A percentile compares a stretch with the other conserved stretches of the same genome.
Conservation (phyloP, 1,140 invertebrate genomes). For the Drosophila persimilis region DNA sequence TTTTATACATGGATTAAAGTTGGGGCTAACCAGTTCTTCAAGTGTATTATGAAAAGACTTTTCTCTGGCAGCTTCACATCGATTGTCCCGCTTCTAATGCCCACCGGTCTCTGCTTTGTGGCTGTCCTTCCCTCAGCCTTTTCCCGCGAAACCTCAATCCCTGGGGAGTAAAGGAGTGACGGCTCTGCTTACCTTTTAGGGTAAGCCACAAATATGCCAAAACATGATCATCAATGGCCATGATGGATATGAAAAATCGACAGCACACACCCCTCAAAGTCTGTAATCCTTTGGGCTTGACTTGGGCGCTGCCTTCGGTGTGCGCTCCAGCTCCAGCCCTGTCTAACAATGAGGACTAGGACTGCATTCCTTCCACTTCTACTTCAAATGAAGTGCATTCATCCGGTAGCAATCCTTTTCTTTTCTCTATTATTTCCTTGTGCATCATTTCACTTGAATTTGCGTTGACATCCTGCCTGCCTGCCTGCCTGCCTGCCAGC, state of each 20-base stretch:
- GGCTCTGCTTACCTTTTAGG: slow-evolving; percentile 27
- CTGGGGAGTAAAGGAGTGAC: slow-evolving; percentile 4
- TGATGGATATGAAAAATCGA: slow-evolving; percentile 36
- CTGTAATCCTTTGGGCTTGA: slow-evolving; percentile 65
- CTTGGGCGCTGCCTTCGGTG: slow-evolving; percentile 44
- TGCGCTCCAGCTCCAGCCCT: background rate
- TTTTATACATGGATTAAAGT: too few relatives aligned
- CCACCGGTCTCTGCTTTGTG: background rate
- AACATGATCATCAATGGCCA: slow-evolving; percentile 63
- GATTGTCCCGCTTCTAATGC: background rate
- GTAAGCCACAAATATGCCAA: slow-evolving; percentile 73
- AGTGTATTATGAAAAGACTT: too few relatives aligned
- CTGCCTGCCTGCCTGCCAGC: slow-evolving; percentile 40
- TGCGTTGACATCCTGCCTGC: slow-evolving; percentile 72
- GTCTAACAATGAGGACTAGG: slow-evolving; percentile 61
- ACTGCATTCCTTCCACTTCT: slow-evolving; percentile 56
- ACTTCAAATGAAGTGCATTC: slow-evolving; percentile 80
- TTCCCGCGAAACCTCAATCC: slow-evolving; percentile 23
- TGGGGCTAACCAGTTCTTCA: too few relatives aligned
- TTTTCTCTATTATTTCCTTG: slow-evolving; percentile 41
- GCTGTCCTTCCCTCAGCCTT: background rate
- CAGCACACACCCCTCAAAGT: slow-evolving; percentile 33
- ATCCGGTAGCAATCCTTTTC: slow-evolving; percentile 76
- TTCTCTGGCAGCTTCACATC: too few relatives aligned
- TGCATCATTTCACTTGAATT: slow-evolving; percentile 79